Evolutionary conservation across 2,797 vertebrate species (phyloP), one percentile per base, ranked within the genome.

Genomic region (Orientallactaga sibirica): DNA sequence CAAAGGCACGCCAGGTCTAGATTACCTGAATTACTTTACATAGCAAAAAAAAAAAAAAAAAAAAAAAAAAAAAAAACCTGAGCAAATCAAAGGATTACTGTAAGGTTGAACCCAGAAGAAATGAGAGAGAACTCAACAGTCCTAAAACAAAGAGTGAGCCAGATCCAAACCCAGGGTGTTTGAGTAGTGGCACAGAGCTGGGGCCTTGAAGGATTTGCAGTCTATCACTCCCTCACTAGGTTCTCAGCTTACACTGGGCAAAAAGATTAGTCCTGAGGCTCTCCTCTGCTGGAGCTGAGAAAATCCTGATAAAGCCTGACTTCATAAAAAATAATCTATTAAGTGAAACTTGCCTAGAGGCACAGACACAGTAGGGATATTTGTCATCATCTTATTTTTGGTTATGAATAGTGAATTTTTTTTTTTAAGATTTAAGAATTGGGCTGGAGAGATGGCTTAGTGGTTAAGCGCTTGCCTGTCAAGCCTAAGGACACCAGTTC

Each of bases 1-100:
- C 16, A n/a, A 83, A 9, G 86, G 29, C n/a, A 33, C 3, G 2
- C 5, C 88, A 18, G 8, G 6, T 92, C 58, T 58, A 94, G 68
- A 89, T 91, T 78, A 70, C 29, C 22, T 52, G 58, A 84, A 90
- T 19, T 74, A 0, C 7, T 58, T 33, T n/a, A 64, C 2, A 12
- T 6, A 14, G 11, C 76, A 12, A 66, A 64, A 68, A 82, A 68
- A 71, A 78, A 29, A 37, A 37, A 2, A 2, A 37, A 37, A 37
- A 2, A 37, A 37, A 37, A 2, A 37, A 37, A 37, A 37, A 37
- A 37, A n/a, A n/a, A n/a, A n/a, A n/a, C n/a, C 5, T 75, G 15
- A 25, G 61, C 70, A 88, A 73, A 19, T 88, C 75, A 92, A 74
- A 11, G 9, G 86, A 10, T 33, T 93, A 83, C 86, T 88, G 9